phyloP scores from a whole-genome alignment of 2,797 vertebrate genomes.

The Artibeus jamaicensis region DNA sequence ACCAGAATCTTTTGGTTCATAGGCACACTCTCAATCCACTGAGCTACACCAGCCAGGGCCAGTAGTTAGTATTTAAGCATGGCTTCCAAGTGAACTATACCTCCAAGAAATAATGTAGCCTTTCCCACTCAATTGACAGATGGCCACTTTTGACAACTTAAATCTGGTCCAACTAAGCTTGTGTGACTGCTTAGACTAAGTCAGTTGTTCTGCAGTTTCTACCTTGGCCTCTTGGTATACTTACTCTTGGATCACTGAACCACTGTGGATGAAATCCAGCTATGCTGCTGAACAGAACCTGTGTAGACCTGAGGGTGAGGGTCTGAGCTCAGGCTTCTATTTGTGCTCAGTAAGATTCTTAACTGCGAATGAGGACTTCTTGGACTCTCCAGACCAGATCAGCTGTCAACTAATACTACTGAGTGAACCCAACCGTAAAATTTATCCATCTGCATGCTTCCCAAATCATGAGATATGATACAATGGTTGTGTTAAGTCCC shows the following conservation, averaged over 20 bases:
- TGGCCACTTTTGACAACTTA: not conserved
- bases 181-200: not conserved
- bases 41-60: too few relatives aligned
- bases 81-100: not conserved
- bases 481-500: not conserved
- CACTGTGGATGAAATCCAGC: not conserved
- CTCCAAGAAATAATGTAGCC: not conserved
- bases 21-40: too few relatives aligned
- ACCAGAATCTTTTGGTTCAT: too few relatives aligned
- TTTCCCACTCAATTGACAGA: not conserved
- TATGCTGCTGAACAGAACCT: not conserved
- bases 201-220: not conserved
- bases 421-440: not conserved
- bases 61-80: not conserved
- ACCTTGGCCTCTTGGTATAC: not conserved
- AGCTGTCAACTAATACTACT: not conserved
- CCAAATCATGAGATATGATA: not conserved
- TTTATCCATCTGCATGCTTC: not conserved
- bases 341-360: not conserved
- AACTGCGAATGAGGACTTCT: not conserved
- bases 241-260: not conserved
- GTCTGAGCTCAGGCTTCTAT: not conserved
- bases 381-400: not conserved
- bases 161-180: not conserved
- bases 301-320: not conserved